Evolutionary conservation across 2,113 vertebrate genomes (phyloP), one percentile per base, ranked within the genome.

Genomic region (Neolamprologus sp.): DNA sequence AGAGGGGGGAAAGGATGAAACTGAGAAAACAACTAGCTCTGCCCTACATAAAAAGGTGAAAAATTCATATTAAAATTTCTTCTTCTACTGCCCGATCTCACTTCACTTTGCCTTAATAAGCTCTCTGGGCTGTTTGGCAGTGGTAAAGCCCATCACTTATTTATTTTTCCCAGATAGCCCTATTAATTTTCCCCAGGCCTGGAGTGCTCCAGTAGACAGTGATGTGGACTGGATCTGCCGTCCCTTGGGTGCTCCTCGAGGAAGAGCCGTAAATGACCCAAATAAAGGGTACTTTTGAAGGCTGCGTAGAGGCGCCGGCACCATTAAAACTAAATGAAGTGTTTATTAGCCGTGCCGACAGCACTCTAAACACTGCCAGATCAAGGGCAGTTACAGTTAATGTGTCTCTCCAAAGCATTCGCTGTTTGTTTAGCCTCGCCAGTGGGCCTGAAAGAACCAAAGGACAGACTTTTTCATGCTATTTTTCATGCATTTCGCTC

Each of bases 311-410:
- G 95, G 95, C 95, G 93, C 94, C 91, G 91, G 93, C 95, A 95
- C 95, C 96, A 97, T 97, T 97, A 96, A 96, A 97, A 96, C 95
- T 96, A 96, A 97, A 96, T 95, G 96, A 97, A 96, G 96, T 97
- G 96, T 97, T 97, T 96, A 97, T 97, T 97, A 97, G 96, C 94
- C 95, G 89, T 96, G 96, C 96, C 95, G 94, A 96, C 96, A 96
- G 96, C 95, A 88, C 93, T 94, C 96, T 95, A 95, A 95, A 95
- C 95, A 94, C 93, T 87, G 93, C 85, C 94, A 95, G 95, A 97
- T 97, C 96, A 96, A 96, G 96, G 95, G 93, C 96, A 94, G 96
- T 96, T 97, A 96, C 95, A 96, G 94, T 96, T 96, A 96, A 96
- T 95, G 95, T 95, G 92, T 93, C 94, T 94, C 94, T 93, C 89